phyloP scores from a whole-genome alignment of 2,113 vertebrate species.

The Scomber scombrus region DNA sequence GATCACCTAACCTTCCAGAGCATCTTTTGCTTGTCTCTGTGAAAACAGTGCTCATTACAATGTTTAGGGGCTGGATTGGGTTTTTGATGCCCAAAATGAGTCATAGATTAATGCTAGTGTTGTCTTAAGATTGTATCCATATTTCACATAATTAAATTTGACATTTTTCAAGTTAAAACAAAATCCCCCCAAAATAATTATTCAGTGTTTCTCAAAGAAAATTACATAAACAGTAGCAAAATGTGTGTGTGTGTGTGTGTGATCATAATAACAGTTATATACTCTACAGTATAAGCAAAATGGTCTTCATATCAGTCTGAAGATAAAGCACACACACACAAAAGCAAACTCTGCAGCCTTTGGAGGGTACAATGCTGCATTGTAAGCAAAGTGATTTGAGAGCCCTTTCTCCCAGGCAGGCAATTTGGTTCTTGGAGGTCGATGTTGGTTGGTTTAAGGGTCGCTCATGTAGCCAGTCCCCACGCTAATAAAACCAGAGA shows the following conservation, averaged over 20 bases:
- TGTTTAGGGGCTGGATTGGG: not conserved
- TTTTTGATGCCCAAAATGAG: not conserved
- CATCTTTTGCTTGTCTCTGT: conserved; percentile 1
- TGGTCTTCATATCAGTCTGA: conserved; percentile 4
- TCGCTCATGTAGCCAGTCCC: conserved; percentile 58
- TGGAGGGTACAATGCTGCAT: conserved; percentile 42
- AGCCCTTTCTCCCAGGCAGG: conserved; percentile 65
- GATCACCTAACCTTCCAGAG: not conserved
- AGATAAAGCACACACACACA: conserved; percentile 24
- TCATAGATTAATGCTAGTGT: conserved; percentile 1
- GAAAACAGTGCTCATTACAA: conserved; percentile 28
- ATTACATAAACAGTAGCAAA: not conserved
- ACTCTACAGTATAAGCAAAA: not conserved
- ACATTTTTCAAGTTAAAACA: not conserved
- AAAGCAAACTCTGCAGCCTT: conserved; percentile 31
- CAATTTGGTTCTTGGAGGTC: conserved; percentile 74
- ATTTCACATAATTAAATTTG: not conserved
- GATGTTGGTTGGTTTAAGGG: conserved; percentile 63
- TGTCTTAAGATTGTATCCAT: not conserved
- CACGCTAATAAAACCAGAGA: conserved; percentile 74
- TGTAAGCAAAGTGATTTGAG: conserved; percentile 67
- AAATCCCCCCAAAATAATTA: not conserved
- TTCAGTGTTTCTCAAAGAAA: not conserved
- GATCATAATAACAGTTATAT: not conserved
- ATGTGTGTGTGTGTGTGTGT: not conserved